Evolutionary conservation across 2,797 vertebrate genomes (phyloP).

Genomic region (Scyliorhinus canicula): DNA sequence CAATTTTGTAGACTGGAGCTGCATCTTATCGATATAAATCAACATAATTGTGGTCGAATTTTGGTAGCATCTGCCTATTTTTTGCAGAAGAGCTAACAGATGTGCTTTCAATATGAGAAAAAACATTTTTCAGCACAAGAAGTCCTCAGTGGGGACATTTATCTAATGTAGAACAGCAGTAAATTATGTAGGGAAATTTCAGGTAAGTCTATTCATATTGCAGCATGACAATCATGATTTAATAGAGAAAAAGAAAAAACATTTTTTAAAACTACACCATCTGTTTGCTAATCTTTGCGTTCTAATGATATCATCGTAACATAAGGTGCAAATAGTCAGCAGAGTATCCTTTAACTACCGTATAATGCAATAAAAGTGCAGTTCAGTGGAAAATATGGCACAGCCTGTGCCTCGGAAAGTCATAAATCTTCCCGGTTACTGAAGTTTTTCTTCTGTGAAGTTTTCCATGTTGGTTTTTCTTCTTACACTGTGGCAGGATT

Average conservation of each 20-base stretch:
- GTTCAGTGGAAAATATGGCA: not conserved
- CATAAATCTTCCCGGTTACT: not conserved
- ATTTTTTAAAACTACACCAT: not conserved
- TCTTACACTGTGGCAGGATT: not conserved
- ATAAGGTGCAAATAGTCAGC: constrained; percentile 19
- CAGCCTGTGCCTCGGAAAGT: not conserved
- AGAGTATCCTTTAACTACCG: not conserved
- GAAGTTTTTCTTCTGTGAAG: not conserved
- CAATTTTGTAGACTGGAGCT: not conserved
- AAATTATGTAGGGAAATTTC: constrained; percentile 7
- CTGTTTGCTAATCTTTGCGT: not conserved
- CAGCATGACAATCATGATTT: not conserved
- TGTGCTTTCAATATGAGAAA: constrained; percentile 25
- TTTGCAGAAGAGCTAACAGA: constrained; percentile 5
- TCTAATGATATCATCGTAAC: not conserved
- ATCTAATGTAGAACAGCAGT: not conserved
- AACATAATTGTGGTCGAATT: constrained; percentile 20
- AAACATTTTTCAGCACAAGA: not conserved
- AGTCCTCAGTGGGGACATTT: not conserved
- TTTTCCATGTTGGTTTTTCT: not conserved
- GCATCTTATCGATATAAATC: constrained; percentile 5
- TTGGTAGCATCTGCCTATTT: constrained; percentile 31
- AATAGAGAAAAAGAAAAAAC: constrained; percentile 12
- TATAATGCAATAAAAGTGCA: not conserved
- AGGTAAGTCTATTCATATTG: constrained; percentile 7